Evolutionary conservation across 2,888 invertebrate genomes (phyloP).

Genomic region (Chymomyza fuscimana): DNA sequence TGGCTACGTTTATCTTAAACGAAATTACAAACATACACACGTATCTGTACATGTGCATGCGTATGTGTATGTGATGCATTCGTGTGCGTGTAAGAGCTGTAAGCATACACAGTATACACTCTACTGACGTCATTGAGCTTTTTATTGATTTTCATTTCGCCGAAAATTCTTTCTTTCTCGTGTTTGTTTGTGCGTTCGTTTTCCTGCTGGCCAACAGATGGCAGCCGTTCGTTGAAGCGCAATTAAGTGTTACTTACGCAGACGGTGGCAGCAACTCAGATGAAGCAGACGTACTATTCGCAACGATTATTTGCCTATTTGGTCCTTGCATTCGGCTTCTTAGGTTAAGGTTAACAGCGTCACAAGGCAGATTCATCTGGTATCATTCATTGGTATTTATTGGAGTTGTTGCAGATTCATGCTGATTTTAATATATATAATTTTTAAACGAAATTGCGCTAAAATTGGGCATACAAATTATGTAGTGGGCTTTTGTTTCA

Average conservation of each 20-base stretch:
- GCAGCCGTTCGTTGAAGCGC: conserved; percentile 25
- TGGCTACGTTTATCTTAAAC: conserved; percentile 40
- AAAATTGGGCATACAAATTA: no score
- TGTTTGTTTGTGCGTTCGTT: conserved; percentile 8
- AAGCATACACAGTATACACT: conserved; percentile 29
- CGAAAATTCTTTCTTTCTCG: conserved; percentile 41
- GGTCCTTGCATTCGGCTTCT: neutral
- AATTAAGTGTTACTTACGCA: conserved; percentile 23
- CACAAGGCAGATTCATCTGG: neutral
- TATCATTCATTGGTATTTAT: neutral
- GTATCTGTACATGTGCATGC: neutral
- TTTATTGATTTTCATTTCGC: conserved; percentile 74
- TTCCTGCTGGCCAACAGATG: conserved; percentile 50
- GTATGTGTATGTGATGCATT: neutral
- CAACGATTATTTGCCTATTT: neutral
- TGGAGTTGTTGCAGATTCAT: neutral
- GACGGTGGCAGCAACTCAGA: neutral
- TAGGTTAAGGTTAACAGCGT: neutral
- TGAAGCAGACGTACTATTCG: neutral
- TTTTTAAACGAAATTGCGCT: no score
- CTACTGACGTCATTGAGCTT: conserved; percentile 78
- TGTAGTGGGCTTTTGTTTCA: neutral
- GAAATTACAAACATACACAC: conserved; percentile 9
- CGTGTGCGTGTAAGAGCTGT: conserved; percentile 14
- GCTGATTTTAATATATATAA: no score